A percentile compares a stretch with the other conserved stretches of the same genome.
Conservation (phyloP, 37 sponge, comb jelly and placozoan species). For the Hormiphora californensis region DNA sequence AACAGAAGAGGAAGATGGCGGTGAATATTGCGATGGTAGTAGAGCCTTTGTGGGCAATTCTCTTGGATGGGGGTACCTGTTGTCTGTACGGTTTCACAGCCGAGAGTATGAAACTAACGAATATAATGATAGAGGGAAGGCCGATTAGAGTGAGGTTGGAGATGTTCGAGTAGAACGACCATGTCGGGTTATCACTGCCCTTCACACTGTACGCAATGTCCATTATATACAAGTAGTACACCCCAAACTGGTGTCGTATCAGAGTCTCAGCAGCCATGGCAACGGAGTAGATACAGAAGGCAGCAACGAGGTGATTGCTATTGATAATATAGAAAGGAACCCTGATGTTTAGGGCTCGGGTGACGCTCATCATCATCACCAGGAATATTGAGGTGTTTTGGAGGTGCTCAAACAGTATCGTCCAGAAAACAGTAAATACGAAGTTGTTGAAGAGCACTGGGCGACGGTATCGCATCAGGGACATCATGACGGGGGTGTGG, state of each 20-base stretch:
- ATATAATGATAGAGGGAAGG: slow-evolving; percentile 19
- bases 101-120: slow-evolving; percentile 21
- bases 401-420: slow-evolving; percentile 11
- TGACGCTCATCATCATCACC: slow-evolving; percentile 52
- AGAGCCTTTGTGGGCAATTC: not conserved
- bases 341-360: not conserved
- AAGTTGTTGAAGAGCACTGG: not conserved
- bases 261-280: not conserved
- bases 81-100: not conserved
- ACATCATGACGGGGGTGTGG: not conserved
- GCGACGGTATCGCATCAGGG: not conserved
- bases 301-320: not conserved
- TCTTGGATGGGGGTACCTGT: not conserved
- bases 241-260: slow-evolving; percentile 1
- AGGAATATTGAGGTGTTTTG: slow-evolving; percentile 25
- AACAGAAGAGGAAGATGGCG: not conserved
- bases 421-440: slow-evolving; percentile 19
- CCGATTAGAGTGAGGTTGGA: not conserved
- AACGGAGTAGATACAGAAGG: not conserved
- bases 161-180: not conserved
- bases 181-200: not conserved
- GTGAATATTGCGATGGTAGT: slow-evolving; percentile 46
- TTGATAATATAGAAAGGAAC: slow-evolving; percentile 13
- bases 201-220: slow-evolving; percentile 27
- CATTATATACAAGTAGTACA: slow-evolving; percentile 22